phyloP scores from a whole-genome alignment of 2,797 vertebrate genomes.

The Tadarida brasiliensis region DNA sequence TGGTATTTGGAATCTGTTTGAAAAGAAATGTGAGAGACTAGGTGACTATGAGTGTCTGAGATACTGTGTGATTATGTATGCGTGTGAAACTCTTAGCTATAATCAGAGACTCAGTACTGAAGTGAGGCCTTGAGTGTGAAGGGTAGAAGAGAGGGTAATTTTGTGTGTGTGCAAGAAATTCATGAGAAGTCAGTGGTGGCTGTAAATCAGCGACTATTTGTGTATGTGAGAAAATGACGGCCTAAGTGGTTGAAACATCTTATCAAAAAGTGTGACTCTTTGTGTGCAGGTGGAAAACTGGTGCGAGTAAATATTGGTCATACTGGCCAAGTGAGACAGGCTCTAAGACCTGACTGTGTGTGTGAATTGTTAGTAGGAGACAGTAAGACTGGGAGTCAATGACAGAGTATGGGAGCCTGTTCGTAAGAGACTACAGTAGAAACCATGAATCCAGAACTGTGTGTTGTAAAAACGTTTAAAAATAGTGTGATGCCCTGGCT shows the following conservation, averaged over 20 bases:
- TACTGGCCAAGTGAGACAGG: not conserved
- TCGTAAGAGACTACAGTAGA: not conserved
- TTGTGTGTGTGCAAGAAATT: not conserved
- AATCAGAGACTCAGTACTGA: not conserved
- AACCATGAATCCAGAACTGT: conserved; percentile 8
- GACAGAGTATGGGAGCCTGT: not conserved
- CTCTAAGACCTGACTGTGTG: not conserved
- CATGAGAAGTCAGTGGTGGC: not conserved
- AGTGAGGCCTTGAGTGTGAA: not conserved
- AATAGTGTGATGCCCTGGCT: too few species aligned
- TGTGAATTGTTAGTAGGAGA: conserved; percentile 45
- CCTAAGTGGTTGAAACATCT: not conserved
- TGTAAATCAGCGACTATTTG: conserved; percentile 24
- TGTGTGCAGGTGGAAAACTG: not conserved
- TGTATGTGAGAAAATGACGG: not conserved
- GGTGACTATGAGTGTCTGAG: not conserved
- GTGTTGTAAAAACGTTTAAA: not conserved
- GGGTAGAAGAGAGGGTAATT: not conserved
- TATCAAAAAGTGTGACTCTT: not conserved
- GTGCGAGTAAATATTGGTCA: not conserved
- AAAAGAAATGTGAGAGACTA: not conserved
- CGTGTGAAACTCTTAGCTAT: not conserved
- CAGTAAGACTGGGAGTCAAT: not conserved
- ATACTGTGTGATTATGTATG: not conserved
- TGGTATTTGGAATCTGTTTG: not conserved